These are phyloP conservation scores for Sweltsa coloradensis DNA, from an alignment of 1,140 invertebrate species.

Conservation along the genomic window DNA sequence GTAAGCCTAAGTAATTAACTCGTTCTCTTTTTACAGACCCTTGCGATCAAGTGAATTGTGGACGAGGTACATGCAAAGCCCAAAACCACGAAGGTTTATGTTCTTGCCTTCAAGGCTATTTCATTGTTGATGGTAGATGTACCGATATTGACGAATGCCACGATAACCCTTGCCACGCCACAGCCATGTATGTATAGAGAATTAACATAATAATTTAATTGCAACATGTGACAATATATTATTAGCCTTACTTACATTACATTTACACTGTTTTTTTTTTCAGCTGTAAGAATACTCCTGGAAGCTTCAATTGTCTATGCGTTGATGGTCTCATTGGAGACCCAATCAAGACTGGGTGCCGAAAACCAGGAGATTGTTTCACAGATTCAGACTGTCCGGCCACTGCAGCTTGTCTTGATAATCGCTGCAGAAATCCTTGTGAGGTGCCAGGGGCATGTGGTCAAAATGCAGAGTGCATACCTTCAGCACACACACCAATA, in stretches of 20 bases:
- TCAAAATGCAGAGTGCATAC: conserved; percentile 56
- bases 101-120: conserved; percentile 60
- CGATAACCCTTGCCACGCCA: conserved; percentile 58
- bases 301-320: conserved; percentile 63
- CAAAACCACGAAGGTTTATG: conserved; percentile 57
- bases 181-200: conserved; percentile 42
- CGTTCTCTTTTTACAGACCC: conserved; percentile 42
- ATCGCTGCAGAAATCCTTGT: conserved; percentile 71
- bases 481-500: conserved; percentile 48
- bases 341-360: conserved; percentile 49
- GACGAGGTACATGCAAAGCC: conserved; percentile 57
- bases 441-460: conserved; percentile 51
- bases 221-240: neutral
- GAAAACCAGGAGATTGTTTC: conserved; percentile 66
- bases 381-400: conserved; percentile 66
- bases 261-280: conserved; percentile 12
- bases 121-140: conserved; percentile 51
- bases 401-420: conserved; percentile 61
- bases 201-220: neutral
- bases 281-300: conserved; percentile 60
- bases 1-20: conserved; percentile 10
- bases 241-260: neutral
- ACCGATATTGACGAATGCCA: conserved; percentile 72
- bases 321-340: conserved; percentile 69
- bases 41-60: conserved; percentile 58